A percentile compares a stretch with the other conserved stretches of the same genome.
Evolutionary conservation across 2,888 invertebrate genomes (phyloP).

Genomic region (Plebejus melissa): DNA sequence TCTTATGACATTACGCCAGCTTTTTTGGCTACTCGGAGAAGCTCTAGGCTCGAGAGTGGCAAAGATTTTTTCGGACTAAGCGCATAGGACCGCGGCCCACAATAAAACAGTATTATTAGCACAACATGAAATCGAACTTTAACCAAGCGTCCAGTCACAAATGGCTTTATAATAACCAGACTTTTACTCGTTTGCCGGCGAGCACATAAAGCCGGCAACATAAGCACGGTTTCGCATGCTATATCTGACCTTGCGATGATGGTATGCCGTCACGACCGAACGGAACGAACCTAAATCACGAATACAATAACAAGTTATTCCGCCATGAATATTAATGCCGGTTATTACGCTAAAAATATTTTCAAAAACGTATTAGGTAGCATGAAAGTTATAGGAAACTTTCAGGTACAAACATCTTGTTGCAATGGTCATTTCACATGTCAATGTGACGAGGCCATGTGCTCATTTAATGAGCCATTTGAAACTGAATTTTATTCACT

Average conservation of each 20-base stretch:
- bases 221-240: slow-evolving; percentile 37
- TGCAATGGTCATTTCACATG: too few species aligned
- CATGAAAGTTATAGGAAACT: background rate
- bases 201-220: slow-evolving; percentile 30
- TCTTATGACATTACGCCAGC: too few species aligned
- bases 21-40: too few species aligned
- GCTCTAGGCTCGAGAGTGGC: too few species aligned
- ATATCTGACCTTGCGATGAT: slow-evolving; percentile 42
- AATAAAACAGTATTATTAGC: background rate
- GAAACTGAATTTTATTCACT: too few species aligned
- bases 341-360: background rate
- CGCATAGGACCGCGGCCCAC: too few species aligned
- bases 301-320: slow-evolving; percentile 35
- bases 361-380: background rate
- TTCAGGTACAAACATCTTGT: too few species aligned
- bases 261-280: slow-evolving; percentile 41
- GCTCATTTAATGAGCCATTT: too few species aligned
- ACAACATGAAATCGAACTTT: background rate
- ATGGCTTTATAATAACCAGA: slow-evolving; percentile 28
- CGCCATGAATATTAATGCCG: slow-evolving; percentile 8
- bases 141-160: background rate
- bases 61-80: too few species aligned
- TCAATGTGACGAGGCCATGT: too few species aligned
- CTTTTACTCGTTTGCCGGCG: slow-evolving; percentile 26
- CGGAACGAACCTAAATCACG: slow-evolving; percentile 40